Evolutionary conservation across 2,113 vertebrate genomes (phyloP).

Genomic region (Cyanoliseus patagonus): DNA sequence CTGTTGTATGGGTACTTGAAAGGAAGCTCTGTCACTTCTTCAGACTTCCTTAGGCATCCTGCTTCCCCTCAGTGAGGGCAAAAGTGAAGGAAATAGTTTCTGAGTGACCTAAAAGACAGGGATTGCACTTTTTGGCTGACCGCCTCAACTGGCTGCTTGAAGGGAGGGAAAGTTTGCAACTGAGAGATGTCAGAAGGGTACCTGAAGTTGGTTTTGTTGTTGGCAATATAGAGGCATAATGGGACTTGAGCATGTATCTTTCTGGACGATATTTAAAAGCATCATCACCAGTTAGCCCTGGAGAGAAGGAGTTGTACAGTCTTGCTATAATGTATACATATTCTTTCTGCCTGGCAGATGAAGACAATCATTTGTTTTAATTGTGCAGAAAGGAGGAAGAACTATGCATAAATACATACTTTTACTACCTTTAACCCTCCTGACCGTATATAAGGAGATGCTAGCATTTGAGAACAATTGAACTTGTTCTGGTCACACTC

Average conservation of each 20-base stretch:
- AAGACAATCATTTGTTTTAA: not conserved
- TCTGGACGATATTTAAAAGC: not conserved
- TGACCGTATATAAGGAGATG: not conserved
- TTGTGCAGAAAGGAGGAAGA: not conserved
- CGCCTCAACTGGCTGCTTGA: not conserved
- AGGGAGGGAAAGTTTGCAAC: not conserved
- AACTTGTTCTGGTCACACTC: not conserved
- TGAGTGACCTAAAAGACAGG: not conserved
- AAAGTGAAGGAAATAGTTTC: not conserved
- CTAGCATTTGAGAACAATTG: not conserved
- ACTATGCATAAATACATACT: not conserved
- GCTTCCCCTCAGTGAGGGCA: not conserved
- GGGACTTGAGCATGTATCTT: not conserved
- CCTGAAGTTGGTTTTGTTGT: not conserved
- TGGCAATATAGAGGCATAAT: not conserved
- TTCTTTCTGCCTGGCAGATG: not conserved
- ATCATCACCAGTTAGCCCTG: not conserved
- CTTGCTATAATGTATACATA: not conserved
- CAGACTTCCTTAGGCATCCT: not conserved
- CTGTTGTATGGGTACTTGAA: not conserved
- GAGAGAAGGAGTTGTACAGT: not conserved
- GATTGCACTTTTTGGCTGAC: not conserved
- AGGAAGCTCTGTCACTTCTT: not conserved
- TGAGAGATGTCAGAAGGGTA: not conserved
- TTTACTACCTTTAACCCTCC: not conserved